A percentile compares a stretch with the other conserved stretches of the same genome.
phyloP scores from a whole-genome alignment of 2,113 vertebrate genomes.

The Nycticebus coucang region DNA sequence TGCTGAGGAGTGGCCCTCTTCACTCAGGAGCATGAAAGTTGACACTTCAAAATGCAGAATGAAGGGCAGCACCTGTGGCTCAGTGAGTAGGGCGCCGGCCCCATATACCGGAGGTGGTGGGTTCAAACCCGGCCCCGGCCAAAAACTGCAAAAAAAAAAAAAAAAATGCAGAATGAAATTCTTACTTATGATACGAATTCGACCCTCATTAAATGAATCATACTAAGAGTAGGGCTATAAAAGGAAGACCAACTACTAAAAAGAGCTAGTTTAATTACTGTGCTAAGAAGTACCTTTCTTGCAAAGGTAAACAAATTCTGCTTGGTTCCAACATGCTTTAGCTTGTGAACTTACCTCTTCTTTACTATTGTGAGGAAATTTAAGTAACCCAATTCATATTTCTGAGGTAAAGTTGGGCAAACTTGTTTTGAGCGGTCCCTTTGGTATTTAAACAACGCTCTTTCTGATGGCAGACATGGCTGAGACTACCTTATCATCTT shows the following conservation, averaged over 20 bases:
- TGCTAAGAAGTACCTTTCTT: background rate
- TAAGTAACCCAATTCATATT: background rate
- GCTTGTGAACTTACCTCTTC: background rate
- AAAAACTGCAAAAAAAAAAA: background rate
- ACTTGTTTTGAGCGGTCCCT: background rate
- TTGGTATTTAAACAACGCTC: conserved; percentile 8
- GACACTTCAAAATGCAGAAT: background rate
- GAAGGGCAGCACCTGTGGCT: background rate
- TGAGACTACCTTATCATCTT: background rate
- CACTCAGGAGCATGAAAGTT: background rate
- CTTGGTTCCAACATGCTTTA: background rate
- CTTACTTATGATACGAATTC: conserved; percentile 2
- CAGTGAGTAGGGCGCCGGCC: no score
- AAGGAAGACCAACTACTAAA: conserved; percentile 26
- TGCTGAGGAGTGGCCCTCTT: background rate
- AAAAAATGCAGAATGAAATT: background rate
- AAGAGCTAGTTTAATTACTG: conserved; percentile 39
- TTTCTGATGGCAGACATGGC: background rate
- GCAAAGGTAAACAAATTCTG: conserved; percentile 3
- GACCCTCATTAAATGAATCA: conserved; percentile 39
- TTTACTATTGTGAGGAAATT: background rate
- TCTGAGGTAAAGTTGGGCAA: background rate
- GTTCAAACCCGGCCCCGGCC: no score
- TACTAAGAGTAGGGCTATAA: background rate
- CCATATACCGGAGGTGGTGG: no score